Evolutionary conservation across 2,888 invertebrate genomes (phyloP), one percentile per base, ranked within the genome.

Genomic region (Monochamus alternatus): DNA sequence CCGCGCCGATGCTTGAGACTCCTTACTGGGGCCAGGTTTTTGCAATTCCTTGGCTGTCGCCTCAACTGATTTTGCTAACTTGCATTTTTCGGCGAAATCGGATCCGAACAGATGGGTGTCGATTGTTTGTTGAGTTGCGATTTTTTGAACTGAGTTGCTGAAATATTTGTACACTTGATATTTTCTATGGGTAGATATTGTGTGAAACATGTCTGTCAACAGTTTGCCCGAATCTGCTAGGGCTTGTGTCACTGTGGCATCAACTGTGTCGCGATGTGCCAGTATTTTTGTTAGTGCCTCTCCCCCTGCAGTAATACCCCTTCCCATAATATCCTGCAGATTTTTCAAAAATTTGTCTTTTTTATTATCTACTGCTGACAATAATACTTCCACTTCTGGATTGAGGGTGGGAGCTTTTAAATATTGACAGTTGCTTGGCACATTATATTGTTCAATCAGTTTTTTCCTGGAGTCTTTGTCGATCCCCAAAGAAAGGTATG

Each of bases 401-500:
- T 22, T 22, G 22, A 44, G 9, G 44, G 44, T 44, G 9, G 44
- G 44, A 44, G 44, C 44, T 1, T 44, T 44, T 44, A 44, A 8
- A 44, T 44, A 44, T 44, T 44, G 5, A 9, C 44, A 8, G 9
- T 44, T 44, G 9, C 44, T 44, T 5, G 9, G 44, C 44, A 44
- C 9, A 5, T 44, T 5, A 44, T 44, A 55, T 12, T 14, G 52
- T 64, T 1, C 22, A 22, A 22, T 22, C 22, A 22, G 22, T 22
- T 22, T 22, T 22, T 22, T 22, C 22, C 22, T 22, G 22, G 22
- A 22, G 22, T 22, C 22, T 22, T 44, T 65, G 43, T 44, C 65
- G 30, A 65, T 22, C 22, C 44, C 65, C 65, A n/a, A 65, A 3
- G 44, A 65, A 30, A 65, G 31, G 44, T 44, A 65, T 51, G 47